Evolutionary conservation across 2,113 vertebrate species (phyloP).

Genomic region (Bothrops jararaca): DNA sequence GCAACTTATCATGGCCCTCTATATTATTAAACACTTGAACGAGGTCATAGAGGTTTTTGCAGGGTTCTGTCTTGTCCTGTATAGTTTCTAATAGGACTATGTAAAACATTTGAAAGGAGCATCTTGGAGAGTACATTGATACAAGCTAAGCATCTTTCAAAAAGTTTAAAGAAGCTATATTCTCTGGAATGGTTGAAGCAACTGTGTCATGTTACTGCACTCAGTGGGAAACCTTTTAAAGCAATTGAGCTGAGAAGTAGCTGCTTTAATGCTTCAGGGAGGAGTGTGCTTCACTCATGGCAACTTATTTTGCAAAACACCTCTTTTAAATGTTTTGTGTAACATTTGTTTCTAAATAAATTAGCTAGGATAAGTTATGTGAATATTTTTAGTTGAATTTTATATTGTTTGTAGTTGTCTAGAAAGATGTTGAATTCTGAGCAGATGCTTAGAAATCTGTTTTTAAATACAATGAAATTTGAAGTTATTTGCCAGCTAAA

Average conservation of each 20-base stretch:
- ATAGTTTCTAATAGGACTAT: not conserved
- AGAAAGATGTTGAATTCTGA: not conserved
- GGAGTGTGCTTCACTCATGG: not conserved
- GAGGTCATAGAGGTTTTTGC: not conserved
- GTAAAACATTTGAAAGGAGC: not conserved
- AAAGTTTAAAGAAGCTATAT: not conserved
- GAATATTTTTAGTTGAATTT: not conserved
- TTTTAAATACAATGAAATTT: not conserved
- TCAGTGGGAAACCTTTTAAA: not conserved
- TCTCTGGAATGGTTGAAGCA: not conserved
- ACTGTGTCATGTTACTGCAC: not conserved
- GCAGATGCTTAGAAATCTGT: not conserved
- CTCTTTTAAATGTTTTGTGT: not conserved
- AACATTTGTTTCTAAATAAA: not conserved
- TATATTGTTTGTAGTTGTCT: not conserved
- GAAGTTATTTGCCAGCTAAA: not conserved
- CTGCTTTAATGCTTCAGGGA: not conserved
- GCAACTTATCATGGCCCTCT: not conserved
- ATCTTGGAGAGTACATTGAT: not conserved
- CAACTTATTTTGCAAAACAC: not conserved
- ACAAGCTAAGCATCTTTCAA: not conserved
- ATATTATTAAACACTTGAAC: not conserved
- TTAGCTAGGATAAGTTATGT: not conserved
- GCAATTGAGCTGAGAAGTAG: not conserved
- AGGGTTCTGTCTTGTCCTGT: not conserved